Evolutionary conservation across 2,113 vertebrate species (phyloP), one percentile per base, ranked within the genome.

Genomic region (Helogale parvula): DNA sequence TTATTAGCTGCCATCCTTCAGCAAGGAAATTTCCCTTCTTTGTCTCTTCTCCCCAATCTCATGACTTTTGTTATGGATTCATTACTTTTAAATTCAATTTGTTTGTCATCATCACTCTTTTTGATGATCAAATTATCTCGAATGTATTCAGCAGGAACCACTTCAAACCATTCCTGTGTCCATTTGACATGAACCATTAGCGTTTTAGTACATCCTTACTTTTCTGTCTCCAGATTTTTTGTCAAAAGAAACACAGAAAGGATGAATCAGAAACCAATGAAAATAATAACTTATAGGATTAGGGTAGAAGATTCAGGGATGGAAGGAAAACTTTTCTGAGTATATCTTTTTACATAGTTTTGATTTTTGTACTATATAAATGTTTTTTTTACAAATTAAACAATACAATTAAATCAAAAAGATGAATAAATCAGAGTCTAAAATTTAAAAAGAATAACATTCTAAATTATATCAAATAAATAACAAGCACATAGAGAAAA

Each of bases 41-140:
- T 66, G 17, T 88, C 33, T 85, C 86, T 72, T 17, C 72, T 35
- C 19, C 12, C 13, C 6, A 29, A 21, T 13, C 72, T 14, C 50
- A n/a, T n/a, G n/a, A 27, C 25, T 86, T 69, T 85, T 77, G 21
- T 41, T 85, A 88, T 94, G 11, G 10, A 82, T 52, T 76, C 29
- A 86, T 88, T 74, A 88, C 88, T 88, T 92, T 92, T 52, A 47
- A 89, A 86, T 65, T 80, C 10, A 88, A 45, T 87, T 90, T 63
- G 52, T 66, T 88, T 47, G 11, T 88, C 5, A 65, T 29, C 27
- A 52, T 79, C 91, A 76, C 0, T 93, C 21, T 85, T 94, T 90
- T 81, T 54, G 16, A 79, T 68, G 29, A 4, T 14, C 45, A 80
- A 74, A 68, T 92, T 74, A 76, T 94, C 45, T 38, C 63, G 60